Conservation (phyloP, 2,113 vertebrate genomes). For the Xenus cinereus region DNA sequence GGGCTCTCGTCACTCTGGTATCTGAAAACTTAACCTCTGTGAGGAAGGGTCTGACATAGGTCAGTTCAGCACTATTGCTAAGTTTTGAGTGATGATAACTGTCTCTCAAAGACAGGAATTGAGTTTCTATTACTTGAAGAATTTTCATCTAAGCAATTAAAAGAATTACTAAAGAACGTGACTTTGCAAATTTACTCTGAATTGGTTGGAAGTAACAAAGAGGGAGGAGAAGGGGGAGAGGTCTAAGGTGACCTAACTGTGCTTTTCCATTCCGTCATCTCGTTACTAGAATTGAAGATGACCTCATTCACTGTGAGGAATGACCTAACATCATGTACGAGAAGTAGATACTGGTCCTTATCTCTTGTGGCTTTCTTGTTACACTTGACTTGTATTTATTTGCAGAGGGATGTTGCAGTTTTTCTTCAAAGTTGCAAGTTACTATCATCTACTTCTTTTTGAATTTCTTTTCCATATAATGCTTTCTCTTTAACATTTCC, state of each 20-base stretch:
- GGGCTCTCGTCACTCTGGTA: background rate
- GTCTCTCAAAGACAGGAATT: background rate
- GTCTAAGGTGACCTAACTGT: background rate
- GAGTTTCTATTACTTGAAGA: background rate
- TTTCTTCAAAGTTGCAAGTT: background rate
- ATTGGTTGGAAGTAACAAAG: background rate
- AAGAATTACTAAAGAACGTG: background rate
- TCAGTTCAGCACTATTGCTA: background rate
- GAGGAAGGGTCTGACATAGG: background rate
- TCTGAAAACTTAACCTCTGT: background rate
- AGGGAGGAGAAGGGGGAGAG: background rate
- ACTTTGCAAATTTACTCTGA: background rate
- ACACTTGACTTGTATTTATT: background rate
- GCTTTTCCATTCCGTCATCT: constrained; percentile 1
- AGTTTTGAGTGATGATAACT: background rate
- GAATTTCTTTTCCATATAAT: background rate
- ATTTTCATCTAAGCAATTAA: background rate
- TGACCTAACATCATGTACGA: background rate
- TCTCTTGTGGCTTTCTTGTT: background rate
- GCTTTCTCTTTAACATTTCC: background rate
- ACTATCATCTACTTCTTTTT: background rate
- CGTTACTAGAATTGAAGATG: constrained; percentile 52
- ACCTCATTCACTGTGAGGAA: constrained; percentile 37
- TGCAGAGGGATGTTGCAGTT: background rate
- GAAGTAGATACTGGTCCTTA: background rate